Evolutionary conservation across 2,797 vertebrate genomes (phyloP), one percentile per base, ranked within the genome.

Genomic region (Platalea minor): DNA sequence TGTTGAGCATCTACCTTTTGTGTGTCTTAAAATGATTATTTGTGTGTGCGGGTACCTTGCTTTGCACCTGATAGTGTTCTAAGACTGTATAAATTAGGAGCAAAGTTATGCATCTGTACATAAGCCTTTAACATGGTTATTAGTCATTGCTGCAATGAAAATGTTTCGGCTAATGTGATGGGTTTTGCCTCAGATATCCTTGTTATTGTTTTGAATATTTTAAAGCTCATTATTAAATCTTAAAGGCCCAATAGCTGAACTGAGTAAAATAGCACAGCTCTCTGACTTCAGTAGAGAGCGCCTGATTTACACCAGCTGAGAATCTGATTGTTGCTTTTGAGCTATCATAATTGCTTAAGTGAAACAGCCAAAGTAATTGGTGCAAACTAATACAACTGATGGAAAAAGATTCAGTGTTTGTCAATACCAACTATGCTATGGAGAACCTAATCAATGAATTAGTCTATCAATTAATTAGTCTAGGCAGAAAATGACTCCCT

Each of bases 391-490:
- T 98, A 91, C 95, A 95, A 95, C 98, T 98, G 98, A 97, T 89
- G 97, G 97, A 98, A 98, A 97, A 97, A 95, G 93, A 98, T 96
- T 98, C 98, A 98, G 98, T 98, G 97, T 98, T 98, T 98, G 98
- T 98, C 98, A 95, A 98, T 98, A 98, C 96, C 95, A 98, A 95
- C 97, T 98, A 97, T 98, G 97, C 96, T 97, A 97, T 97, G 97
- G 98, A 97, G 97, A 98, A 97, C 95, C 80, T 92, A 97, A 98
- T 99, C 99, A 98, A 99, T 99, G 98, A 98, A 97, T 98, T 97
- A 98, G 98, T 98, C 98, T 97, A 98, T 99, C 99, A 98, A 99
- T 99, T 98, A 98, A 97, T 98, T 97, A 98, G 98, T 98, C 98
- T 98, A 97, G 98, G 97, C 98, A 98, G 98, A 98, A 99, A 99